Evolutionary conservation across 2,797 vertebrate species (phyloP).

Genomic region (Gymnocypris eckloni): DNA sequence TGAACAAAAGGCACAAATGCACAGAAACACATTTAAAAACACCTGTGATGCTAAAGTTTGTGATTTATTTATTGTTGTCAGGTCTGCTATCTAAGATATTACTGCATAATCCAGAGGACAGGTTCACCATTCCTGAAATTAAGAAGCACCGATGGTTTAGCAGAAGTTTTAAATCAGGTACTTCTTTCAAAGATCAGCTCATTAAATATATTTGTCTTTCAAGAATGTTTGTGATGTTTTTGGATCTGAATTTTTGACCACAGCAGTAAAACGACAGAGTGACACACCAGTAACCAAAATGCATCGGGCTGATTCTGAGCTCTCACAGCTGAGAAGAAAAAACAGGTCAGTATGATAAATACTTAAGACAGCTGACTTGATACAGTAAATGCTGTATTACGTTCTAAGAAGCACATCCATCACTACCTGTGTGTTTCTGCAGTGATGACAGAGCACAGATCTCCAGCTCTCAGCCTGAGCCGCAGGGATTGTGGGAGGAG

Average conservation of each 20-base stretch:
- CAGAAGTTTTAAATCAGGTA: conserved; percentile 71
- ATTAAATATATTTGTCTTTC: background rate
- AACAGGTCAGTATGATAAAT: conserved; percentile 67
- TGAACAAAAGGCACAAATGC: background rate
- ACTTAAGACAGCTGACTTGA: background rate
- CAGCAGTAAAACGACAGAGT: conserved; percentile 79
- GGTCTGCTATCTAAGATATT: conserved; percentile 92
- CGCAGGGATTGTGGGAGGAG: conserved; percentile 83
- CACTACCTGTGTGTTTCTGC: conserved; percentile 4
- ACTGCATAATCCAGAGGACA: conserved; percentile 78
- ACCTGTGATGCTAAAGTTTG: background rate
- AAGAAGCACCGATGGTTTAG: conserved; percentile 93
- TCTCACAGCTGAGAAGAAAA: conserved; percentile 61
- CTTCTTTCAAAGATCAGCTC: background rate
- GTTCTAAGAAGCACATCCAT: background rate
- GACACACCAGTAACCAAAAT: conserved; percentile 81
- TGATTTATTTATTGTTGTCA: conserved; percentile 62
- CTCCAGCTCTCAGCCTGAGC: conserved; percentile 95
- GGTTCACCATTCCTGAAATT: conserved; percentile 86
- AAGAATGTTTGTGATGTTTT: background rate
- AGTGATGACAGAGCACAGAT: conserved; percentile 87
- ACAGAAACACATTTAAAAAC: background rate
- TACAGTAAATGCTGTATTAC: background rate
- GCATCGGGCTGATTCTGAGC: conserved; percentile 78
- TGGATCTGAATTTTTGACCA: conserved; percentile 18